phyloP scores from a whole-genome alignment of 1,140 invertebrate species.

The Sinonovacula constricta region DNA sequence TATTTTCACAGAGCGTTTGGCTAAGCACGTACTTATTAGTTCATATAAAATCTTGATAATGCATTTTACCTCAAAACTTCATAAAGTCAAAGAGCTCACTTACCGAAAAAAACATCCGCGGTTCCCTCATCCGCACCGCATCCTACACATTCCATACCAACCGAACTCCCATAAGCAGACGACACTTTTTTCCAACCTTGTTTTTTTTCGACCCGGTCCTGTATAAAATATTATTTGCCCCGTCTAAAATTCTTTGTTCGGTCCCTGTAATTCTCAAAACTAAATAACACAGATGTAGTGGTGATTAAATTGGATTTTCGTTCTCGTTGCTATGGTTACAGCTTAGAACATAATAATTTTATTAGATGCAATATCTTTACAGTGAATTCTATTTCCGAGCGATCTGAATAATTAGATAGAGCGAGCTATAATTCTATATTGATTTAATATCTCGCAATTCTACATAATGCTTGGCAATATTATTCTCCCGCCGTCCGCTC shows the following conservation, averaged over 20 bases:
- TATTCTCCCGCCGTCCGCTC: conserved; percentile 39
- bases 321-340: conserved; percentile 49
- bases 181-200: background rate
- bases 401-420: conserved; percentile 53
- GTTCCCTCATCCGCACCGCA: too few relatives aligned
- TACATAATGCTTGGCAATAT: conserved; percentile 31
- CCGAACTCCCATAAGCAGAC: background rate
- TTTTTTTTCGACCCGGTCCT: background rate
- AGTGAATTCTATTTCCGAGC: conserved; percentile 50
- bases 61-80: too few relatives aligned
- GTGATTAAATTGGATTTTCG: conserved; percentile 56
- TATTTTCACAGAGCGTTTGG: too few relatives aligned
- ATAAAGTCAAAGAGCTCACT: too few relatives aligned
- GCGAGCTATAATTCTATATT: conserved; percentile 53
- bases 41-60: too few relatives aligned
- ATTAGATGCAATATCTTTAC: conserved; percentile 55
- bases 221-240: conserved; percentile 1
- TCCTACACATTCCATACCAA: too few relatives aligned
- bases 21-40: too few relatives aligned
- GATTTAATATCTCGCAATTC: conserved; percentile 36
- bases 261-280: conserved; percentile 47
- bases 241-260: conserved; percentile 30
- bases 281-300: conserved; percentile 54
- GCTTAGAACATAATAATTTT: conserved; percentile 56
- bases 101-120: too few relatives aligned